Percentiles rank a stretch among this genome's conserved stretches.
Conservation (phyloP, 2,113 vertebrate genomes). For the Himantopus leucocephalus region DNA sequence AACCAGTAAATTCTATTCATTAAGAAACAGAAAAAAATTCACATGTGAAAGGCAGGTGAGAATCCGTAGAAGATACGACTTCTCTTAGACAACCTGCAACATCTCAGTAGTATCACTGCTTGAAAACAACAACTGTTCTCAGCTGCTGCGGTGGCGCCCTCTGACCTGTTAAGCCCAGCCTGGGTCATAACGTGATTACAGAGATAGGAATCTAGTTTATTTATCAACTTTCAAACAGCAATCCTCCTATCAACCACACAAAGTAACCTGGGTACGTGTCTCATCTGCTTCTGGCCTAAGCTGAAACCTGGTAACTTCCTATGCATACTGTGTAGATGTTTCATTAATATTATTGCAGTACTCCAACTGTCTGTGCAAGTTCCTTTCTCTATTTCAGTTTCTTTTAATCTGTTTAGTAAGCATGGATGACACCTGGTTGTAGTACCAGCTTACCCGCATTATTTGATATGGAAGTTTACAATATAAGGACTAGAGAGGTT, state of each 20-base stretch:
- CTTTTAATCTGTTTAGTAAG: background rate
- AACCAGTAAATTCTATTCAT: background rate
- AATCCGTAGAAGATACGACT: rapidly evolving
- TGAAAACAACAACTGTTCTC: background rate
- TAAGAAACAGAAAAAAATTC: background rate
- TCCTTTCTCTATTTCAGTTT: background rate
- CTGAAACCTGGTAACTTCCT: background rate
- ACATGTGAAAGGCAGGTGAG: background rate
- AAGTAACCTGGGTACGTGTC: background rate
- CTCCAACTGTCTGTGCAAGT: background rate
- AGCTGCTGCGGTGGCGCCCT: rapidly evolving
- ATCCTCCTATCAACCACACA: background rate
- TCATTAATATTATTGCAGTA: background rate
- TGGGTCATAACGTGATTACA: background rate
- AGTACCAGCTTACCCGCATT: background rate
- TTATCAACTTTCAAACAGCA: background rate
- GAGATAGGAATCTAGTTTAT: background rate
- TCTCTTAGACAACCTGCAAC: background rate
- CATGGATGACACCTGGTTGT: background rate
- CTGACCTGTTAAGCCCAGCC: background rate
- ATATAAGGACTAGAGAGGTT: background rate
- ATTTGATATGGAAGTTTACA: background rate
- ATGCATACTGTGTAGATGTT: rapidly evolving
- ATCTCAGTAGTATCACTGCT: background rate
- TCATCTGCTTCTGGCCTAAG: background rate